Evolutionary conservation across 2,113 vertebrate species (phyloP).

Genomic region (Maccullochella peelii): DNA sequence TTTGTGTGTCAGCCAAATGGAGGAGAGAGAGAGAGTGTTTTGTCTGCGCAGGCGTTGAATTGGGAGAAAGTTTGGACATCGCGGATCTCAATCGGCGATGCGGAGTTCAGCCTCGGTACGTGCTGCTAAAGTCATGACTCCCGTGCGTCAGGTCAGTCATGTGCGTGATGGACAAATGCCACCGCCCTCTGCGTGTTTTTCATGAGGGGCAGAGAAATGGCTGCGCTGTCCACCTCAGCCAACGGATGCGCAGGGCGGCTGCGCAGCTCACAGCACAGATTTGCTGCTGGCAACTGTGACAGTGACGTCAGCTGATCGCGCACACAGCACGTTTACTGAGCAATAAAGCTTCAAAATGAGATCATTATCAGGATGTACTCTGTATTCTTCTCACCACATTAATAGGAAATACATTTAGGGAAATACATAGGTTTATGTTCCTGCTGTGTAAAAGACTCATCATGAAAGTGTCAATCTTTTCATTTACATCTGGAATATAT

Average conservation of each 20-base stretch:
- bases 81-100: slow-evolving; percentile 32
- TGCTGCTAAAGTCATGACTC: neutral
- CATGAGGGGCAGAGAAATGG: slow-evolving; percentile 75
- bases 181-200: neutral
- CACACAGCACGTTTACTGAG: neutral
- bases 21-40: neutral
- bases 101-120: slow-evolving; percentile 6
- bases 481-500: neutral
- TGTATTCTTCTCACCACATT: no score
- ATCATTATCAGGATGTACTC: neutral
- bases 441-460: neutral
- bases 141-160: neutral
- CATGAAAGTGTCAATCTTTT: neutral
- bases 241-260: slow-evolving; percentile 84
- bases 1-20: no score
- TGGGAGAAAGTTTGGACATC: slow-evolving; percentile 66
- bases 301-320: slow-evolving; percentile 72
- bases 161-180: slow-evolving; percentile 8
- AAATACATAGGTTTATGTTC: neutral
- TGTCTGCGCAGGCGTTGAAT: slow-evolving; percentile 73
- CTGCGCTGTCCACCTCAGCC: slow-evolving; percentile 72
- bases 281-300: slow-evolving; percentile 67
- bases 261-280: slow-evolving; percentile 77
- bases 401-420: neutral
- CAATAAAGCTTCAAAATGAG: neutral